Evolutionary conservation across 2,113 vertebrate genomes (phyloP).

Genomic region (Myanophis thanlyinensis): DNA sequence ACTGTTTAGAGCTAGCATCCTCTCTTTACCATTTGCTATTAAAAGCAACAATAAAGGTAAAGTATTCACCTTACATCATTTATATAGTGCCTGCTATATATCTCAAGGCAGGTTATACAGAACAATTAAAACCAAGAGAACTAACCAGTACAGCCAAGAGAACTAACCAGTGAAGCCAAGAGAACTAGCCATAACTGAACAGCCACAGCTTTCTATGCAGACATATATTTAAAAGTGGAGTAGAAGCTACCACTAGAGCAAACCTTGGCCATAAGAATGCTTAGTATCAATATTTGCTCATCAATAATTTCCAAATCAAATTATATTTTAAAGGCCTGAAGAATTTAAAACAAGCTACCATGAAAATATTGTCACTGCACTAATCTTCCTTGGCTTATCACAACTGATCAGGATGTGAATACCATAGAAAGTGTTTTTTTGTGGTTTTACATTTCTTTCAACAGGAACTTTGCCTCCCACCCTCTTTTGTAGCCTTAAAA

Average conservation of each 20-base stretch:
- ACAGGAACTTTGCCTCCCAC: not conserved
- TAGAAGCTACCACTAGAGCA: not conserved
- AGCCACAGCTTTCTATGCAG: not conserved
- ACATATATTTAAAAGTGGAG: not conserved
- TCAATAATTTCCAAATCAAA: not conserved
- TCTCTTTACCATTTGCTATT: no score
- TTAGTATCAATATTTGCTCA: not conserved
- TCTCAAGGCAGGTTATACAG: not conserved
- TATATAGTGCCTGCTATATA: not conserved
- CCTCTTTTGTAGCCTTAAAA: not conserved
- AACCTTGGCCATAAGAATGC: not conserved
- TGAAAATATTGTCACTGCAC: not conserved
- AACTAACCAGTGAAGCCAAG: not conserved
- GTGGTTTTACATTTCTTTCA: not conserved
- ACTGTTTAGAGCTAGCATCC: not conserved
- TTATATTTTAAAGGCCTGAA: not conserved
- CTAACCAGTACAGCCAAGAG: no score
- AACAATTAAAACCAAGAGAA: not conserved
- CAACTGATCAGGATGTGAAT: not conserved
- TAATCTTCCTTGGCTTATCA: not conserved
- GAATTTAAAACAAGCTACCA: not conserved
- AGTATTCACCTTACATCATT: not conserved
- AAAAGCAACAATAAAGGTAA: not conserved
- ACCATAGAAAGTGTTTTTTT: not conserved
- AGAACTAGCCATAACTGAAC: not conserved